These are phyloP conservation scores for Karalla daura DNA, from an alignment of 2,797 vertebrate species.

Conservation along the genomic window DNA sequence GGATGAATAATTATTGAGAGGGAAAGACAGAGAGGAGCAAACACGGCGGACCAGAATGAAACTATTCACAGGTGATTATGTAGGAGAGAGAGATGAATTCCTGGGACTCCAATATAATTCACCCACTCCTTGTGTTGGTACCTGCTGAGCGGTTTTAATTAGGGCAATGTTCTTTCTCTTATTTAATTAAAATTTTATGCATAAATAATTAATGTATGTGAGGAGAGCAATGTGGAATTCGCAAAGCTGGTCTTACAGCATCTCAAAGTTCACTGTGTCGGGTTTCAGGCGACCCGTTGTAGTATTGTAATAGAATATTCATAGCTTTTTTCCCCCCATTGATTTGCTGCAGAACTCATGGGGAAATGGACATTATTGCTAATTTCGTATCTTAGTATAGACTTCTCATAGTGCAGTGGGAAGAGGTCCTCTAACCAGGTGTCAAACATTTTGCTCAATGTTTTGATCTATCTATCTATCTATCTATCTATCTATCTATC, in stretches of 20 bases:
- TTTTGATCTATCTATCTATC: too few species aligned
- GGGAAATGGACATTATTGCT: too few species aligned
- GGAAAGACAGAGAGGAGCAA: constrained; percentile 21
- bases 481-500: too few species aligned
- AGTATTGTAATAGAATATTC: too few species aligned
- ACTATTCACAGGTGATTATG: constrained; percentile 44
- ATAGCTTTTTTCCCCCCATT: too few species aligned
- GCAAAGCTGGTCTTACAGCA: background rate
- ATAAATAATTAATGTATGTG: constrained; percentile 53
- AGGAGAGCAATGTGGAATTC: constrained; percentile 32
- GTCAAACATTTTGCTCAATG: too few species aligned
- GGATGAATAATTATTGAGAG: constrained; percentile 30
- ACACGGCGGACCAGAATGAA: constrained; percentile 8
- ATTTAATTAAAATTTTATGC: constrained; percentile 60
- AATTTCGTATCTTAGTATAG: too few species aligned
- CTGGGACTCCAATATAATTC: constrained; percentile 28
- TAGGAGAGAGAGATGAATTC: constrained; percentile 48
- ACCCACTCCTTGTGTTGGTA: constrained; percentile 38
- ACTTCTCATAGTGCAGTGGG: too few species aligned
- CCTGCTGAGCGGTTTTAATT: constrained; percentile 62
- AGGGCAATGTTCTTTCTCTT: constrained; percentile 47
- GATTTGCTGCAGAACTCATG: too few species aligned
- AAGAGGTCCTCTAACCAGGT: too few species aligned
- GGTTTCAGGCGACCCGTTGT: too few species aligned
- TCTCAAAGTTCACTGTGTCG: too few species aligned